Conservation (phyloP, 2,888 invertebrate genomes). For the Morpho achilles region DNA sequence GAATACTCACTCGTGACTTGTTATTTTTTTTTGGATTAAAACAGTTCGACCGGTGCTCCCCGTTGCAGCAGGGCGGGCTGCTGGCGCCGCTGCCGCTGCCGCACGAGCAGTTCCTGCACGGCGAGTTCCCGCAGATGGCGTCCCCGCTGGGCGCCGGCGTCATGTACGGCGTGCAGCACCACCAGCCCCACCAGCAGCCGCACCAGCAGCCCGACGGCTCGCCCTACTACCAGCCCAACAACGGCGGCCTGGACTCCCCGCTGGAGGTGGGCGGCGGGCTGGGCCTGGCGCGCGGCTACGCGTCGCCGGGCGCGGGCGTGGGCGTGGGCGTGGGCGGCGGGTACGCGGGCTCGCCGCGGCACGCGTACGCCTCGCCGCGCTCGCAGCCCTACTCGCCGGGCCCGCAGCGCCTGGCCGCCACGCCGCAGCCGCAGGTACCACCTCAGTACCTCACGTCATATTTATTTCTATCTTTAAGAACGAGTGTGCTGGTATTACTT, state of each 20-base stretch:
- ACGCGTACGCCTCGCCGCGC: conserved; percentile 65
- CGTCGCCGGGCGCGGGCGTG: conserved; percentile 31
- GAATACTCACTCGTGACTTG: too few species aligned
- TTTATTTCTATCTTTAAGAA: too few species aligned
- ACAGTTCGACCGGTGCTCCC: background rate
- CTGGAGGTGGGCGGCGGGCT: conserved; percentile 39
- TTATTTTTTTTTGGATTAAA: too few species aligned
- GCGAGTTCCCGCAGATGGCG: conserved; percentile 44
- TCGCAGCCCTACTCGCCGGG: conserved; percentile 61
- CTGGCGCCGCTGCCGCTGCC: conserved; percentile 38
- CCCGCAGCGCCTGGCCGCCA: conserved; percentile 46
- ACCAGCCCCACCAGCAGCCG: conserved; percentile 38
- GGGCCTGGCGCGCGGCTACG: conserved; percentile 32
- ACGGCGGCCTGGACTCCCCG: conserved; percentile 44
- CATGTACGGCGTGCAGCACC: conserved; percentile 46
- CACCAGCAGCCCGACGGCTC: conserved; percentile 41
- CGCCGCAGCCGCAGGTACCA: conserved; percentile 53
- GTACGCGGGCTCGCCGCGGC: conserved; percentile 54
- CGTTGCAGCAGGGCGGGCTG: conserved; percentile 38
- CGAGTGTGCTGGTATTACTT: too few species aligned
- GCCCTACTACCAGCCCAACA: conserved; percentile 50
- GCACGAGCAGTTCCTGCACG: conserved; percentile 48
- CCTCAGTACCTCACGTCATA: too few species aligned
- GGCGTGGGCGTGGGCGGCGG: conserved; percentile 30
- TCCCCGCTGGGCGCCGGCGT: conserved; percentile 36